A percentile compares a stretch with the other conserved stretches of the same genome.
phyloP scores from a whole-genome alignment of 2,797 vertebrate genomes.

The Diplodus puntazzo region DNA sequence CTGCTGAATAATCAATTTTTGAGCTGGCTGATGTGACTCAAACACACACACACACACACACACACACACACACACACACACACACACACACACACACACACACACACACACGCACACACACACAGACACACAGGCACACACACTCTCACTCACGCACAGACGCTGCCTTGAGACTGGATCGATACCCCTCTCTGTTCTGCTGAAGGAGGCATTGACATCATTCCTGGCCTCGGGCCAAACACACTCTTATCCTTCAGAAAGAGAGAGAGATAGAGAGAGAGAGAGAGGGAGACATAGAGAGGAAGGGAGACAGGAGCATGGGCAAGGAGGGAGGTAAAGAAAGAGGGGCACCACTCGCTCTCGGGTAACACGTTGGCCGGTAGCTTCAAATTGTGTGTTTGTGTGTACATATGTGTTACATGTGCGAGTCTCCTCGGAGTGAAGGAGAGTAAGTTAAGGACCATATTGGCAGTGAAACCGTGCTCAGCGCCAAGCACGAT shows the following conservation, averaged over 20 bases:
- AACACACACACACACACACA: constrained; percentile 44
- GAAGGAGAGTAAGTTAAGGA: constrained; percentile 68
- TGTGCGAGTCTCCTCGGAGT: constrained; percentile 45
- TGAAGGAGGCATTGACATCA: constrained; percentile 89
- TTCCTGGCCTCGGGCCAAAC: constrained; percentile 86
- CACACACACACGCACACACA: constrained; percentile 59
- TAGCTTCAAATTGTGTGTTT: constrained; percentile 43
- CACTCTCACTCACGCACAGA: constrained; percentile 72
- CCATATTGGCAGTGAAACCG: constrained; percentile 59
- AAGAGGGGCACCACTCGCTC: constrained; percentile 60
- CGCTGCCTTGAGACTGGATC: constrained; percentile 87
- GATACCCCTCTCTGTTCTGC: constrained; percentile 87
- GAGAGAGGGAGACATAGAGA: constrained; percentile 51
- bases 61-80: constrained; percentile 67
- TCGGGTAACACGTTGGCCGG: constrained; percentile 53
- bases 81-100: constrained; percentile 34
- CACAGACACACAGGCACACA: constrained; percentile 57
- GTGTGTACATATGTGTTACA: constrained; percentile 50
- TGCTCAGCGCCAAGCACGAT: constrained; percentile 48
- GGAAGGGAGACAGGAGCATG: constrained; percentile 54
- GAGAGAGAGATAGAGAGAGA: constrained; percentile 56
- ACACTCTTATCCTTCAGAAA: constrained; percentile 86
- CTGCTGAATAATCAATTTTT: constrained; percentile 88
- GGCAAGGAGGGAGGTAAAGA: constrained; percentile 39
- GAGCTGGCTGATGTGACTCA: constrained; percentile 82